Evolutionary conservation across 2,113 vertebrate genomes (phyloP).

Genomic region (Glareola pratincola): DNA sequence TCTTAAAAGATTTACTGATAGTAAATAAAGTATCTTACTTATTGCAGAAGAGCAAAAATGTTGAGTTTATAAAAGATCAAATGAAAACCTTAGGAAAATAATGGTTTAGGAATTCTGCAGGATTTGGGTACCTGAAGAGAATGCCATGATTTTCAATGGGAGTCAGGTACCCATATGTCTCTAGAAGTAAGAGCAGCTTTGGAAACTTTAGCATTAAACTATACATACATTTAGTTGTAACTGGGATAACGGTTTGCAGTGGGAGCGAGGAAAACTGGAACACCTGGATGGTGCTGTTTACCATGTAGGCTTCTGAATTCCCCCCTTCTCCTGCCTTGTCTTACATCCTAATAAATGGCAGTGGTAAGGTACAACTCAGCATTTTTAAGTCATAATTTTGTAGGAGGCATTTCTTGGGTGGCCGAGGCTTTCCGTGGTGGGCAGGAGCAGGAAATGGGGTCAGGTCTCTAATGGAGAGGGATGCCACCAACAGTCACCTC

Average conservation of each 20-base stretch:
- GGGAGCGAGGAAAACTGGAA: background rate
- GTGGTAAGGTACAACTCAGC: background rate
- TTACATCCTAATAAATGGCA: background rate
- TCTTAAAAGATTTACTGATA: background rate
- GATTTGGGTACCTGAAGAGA: background rate
- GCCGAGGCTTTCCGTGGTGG: accelerated
- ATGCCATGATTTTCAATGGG: background rate
- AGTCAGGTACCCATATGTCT: background rate
- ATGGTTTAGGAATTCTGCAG: background rate
- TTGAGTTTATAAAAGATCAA: background rate
- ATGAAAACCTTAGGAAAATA: background rate
- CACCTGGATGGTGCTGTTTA: background rate
- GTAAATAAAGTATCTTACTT: background rate
- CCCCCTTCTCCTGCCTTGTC: background rate
- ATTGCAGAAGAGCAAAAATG: background rate
- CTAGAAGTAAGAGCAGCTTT: background rate
- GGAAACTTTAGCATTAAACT: background rate
- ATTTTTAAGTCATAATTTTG: background rate
- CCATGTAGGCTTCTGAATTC: background rate
- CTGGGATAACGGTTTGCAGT: background rate
- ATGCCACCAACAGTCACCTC: background rate
- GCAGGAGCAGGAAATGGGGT: background rate
- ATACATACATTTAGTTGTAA: background rate
- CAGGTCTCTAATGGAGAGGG: accelerated
- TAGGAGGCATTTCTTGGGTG: background rate